phyloP scores from a whole-genome alignment of 2,888 invertebrate genomes.

The Scaptomyza reducta region DNA sequence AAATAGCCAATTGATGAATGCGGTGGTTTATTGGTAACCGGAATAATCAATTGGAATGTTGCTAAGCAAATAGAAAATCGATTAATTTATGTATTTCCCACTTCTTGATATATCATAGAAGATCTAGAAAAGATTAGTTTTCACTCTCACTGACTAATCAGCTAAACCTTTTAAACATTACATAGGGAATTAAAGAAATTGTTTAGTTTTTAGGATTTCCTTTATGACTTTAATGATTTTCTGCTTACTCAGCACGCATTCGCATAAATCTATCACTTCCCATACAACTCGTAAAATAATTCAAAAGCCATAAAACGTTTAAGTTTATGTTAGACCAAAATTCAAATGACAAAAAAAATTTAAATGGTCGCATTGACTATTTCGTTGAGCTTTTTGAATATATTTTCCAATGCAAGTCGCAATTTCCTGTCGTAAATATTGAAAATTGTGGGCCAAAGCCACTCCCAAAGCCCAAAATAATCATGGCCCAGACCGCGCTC shows the following conservation, averaged over 20 bases:
- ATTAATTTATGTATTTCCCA: slow-evolving; percentile 25
- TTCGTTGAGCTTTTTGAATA: slow-evolving; percentile 30
- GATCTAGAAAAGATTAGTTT: slow-evolving; percentile 4
- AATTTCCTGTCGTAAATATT: slow-evolving; percentile 82
- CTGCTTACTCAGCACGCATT: slow-evolving; percentile 49
- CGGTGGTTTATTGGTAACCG: slow-evolving; percentile 40
- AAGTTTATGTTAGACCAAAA: slow-evolving; percentile 31
- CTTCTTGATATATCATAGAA: not conserved
- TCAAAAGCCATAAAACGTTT: slow-evolving; percentile 64
- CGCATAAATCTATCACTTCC: slow-evolving; percentile 74
- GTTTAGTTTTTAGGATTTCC: too few species aligned
- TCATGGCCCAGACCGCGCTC: slow-evolving; percentile 2
- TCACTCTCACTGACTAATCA: slow-evolving; percentile 8
- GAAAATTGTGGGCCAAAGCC: slow-evolving; percentile 74
- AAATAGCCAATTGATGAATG: slow-evolving; percentile 50
- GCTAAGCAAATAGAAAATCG: not conserved
- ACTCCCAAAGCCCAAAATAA: slow-evolving; percentile 37
- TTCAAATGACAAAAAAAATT: slow-evolving; percentile 1
- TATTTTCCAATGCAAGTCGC: slow-evolving; percentile 72
- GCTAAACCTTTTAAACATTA: too few species aligned
- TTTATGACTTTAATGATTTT: too few species aligned
- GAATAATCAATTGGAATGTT: slow-evolving; percentile 49
- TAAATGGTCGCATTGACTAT: slow-evolving; percentile 44
- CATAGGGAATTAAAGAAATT: too few species aligned
- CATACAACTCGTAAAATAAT: slow-evolving; percentile 46